Evolutionary conservation across 2,113 vertebrate species (phyloP), one percentile per base, ranked within the genome.

Genomic region (Pachyramphus minor): DNA sequence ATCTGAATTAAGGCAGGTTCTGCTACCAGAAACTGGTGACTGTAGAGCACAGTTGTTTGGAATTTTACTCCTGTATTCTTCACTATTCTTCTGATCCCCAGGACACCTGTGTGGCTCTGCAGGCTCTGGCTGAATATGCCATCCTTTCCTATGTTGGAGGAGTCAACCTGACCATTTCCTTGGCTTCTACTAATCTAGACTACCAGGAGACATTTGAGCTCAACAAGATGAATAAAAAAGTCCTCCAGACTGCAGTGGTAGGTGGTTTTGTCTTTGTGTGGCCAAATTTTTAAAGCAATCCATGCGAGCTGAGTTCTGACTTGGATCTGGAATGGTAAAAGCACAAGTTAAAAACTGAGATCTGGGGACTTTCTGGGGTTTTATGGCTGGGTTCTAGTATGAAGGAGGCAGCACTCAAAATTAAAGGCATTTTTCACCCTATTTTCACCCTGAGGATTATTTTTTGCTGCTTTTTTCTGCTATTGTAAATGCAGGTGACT

Each of bases 81-180:
- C 68, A 15, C 31, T 60, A 0, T 35, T 66, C 35, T 80, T 39
- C 72, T 77, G 49, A 17, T 73, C 82, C 66, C 20, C n/a, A 99
- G 99, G 99, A 99, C 96, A 99, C 99, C 0, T 99, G 99, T 68
- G 99, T 99, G 79, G 99, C 99, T 44, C 98, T 99, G 75, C 99
- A 99, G 90, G 98, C 99, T 23, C 97, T 99, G 91, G 99, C 99
- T 5, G 99, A 99, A 79, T 99, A 99, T 13, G 99, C 99, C 83
- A 99, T 99, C 96, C 97, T 99, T 84, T 99, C 99, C 31, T 99
- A 99, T 1, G 97, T 99, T 6, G 99, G 99, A 14, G 98, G 98
- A 50, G 98, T 99, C 87, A 99, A 99, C 97, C 98, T 99, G 76
- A 99, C 99, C 14, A 98, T 99, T 97, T 99, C 99, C 24, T 96